Percentiles rank a stretch among this genome's conserved stretches.
Evolutionary conservation across 2,888 invertebrate genomes (phyloP).

Genomic region (Trachelus stipa): DNA sequence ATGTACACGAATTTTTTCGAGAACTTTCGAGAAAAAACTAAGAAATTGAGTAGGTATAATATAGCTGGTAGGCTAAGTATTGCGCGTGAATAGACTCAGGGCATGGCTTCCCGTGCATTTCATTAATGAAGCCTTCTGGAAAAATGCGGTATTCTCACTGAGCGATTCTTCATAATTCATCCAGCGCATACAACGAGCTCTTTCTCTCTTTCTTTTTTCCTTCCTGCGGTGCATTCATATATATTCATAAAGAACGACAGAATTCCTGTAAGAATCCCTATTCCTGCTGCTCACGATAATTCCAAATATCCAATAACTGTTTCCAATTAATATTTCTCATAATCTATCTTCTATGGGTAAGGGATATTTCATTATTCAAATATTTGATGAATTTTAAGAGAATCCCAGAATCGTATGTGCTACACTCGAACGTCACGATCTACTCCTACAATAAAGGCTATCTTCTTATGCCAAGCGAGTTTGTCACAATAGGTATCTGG

Average conservation of each 20-base stretch:
- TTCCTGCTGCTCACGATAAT: background rate
- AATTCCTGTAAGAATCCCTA: background rate
- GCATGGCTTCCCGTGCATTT: background rate
- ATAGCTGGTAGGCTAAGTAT: background rate
- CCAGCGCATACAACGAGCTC: background rate
- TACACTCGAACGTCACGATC: background rate
- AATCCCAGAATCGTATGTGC: background rate
- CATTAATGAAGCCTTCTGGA: background rate
- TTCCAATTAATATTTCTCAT: background rate
- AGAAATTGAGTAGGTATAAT: background rate
- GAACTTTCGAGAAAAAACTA: background rate
- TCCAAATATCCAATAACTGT: background rate
- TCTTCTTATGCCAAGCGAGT: background rate
- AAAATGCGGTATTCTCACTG: background rate
- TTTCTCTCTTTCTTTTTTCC: background rate
- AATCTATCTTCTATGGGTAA: background rate
- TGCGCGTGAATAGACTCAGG: background rate
- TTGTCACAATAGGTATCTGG: background rate
- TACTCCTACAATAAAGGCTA: background rate
- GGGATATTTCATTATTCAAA: background rate
- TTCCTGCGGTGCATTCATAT: background rate
- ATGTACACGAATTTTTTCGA: background rate
- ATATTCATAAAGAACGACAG: background rate
- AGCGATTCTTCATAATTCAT: background rate
- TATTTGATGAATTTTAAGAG: background rate